Evolutionary conservation across 2,888 invertebrate genomes (phyloP).

Genomic region (Thecophora atra): DNA sequence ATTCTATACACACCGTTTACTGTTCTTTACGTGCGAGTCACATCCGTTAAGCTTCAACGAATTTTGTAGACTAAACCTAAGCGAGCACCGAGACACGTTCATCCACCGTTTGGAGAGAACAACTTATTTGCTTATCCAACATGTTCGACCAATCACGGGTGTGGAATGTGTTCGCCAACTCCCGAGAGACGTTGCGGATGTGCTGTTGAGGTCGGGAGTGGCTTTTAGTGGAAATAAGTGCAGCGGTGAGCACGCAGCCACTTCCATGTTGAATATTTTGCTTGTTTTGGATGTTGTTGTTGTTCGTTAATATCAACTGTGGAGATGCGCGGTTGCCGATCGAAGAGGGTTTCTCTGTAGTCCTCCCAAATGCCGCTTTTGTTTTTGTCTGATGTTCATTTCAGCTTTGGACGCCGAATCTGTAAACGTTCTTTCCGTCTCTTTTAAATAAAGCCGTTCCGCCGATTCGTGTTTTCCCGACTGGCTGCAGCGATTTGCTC

Average conservation of each 20-base stretch:
- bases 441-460: not conserved
- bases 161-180: constrained; percentile 48
- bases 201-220: constrained; percentile 21
- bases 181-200: constrained; percentile 7
- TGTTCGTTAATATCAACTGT: not conserved
- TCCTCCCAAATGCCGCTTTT: constrained; percentile 53
- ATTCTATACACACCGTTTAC: not conserved
- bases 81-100: constrained; percentile 17
- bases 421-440: not conserved
- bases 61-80: constrained; percentile 57
- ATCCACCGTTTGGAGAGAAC: constrained; percentile 39
- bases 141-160: constrained; percentile 28
- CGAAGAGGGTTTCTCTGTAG: constrained; percentile 44
- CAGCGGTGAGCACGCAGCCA: not conserved
- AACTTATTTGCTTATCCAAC: constrained; percentile 31
- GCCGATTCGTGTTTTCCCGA: constrained; percentile 16
- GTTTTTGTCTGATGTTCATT: constrained; percentile 31
- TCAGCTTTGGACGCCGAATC: constrained; percentile 11
- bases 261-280: constrained; percentile 34
- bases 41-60: constrained; percentile 56
- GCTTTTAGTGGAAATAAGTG: constrained; percentile 1
- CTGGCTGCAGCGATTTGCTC: constrained; percentile 9
- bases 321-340: constrained; percentile 29
- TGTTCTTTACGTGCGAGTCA: constrained; percentile 37
- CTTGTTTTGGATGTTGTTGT: not conserved